These are phyloP conservation scores for Dendronephthya gigantea DNA, from an alignment of 64 coral and sea anemone species.

Conservation along the genomic window DNA sequence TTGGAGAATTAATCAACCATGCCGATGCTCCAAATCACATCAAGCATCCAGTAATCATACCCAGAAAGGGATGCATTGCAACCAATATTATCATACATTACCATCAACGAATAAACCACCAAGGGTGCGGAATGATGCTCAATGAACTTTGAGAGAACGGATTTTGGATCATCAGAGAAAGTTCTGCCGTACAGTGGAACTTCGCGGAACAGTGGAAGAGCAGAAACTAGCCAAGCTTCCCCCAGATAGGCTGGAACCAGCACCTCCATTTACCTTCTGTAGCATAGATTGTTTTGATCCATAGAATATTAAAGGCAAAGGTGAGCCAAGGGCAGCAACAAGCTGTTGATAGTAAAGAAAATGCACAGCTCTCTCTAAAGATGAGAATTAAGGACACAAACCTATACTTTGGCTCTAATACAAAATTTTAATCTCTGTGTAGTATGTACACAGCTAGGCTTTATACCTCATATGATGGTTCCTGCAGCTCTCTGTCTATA, in stretches of 20 bases:
- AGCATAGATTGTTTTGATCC: conserved; percentile 22
- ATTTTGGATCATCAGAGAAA: conserved; percentile 15
- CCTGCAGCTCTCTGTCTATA: too few species aligned
- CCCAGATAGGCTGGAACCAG: not conserved
- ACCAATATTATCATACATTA: not conserved
- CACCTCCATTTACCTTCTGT: not conserved
- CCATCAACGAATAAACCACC: conserved; percentile 6
- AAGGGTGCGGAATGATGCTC: conserved; percentile 18
- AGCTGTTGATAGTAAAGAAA: too few species aligned
- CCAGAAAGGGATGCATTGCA: not conserved
- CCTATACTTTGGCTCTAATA: too few species aligned
- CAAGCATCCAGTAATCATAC: conserved; percentile 5
- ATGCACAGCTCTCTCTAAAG: too few species aligned
- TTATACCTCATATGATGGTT: too few species aligned
- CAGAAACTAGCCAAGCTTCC: conserved; percentile 24
- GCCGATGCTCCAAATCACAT: not conserved
- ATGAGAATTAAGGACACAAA: too few species aligned
- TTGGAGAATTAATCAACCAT: not conserved
- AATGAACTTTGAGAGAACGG: conserved; percentile 27
- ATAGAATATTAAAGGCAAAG: not conserved
- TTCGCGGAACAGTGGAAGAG: not conserved
- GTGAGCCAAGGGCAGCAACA: too few species aligned
- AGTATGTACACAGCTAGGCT: too few species aligned
- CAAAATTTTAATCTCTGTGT: too few species aligned
- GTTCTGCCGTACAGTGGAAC: not conserved